Conservation (phyloP, 2,113 vertebrate species). For the Pyxicephalus adspersus region DNA sequence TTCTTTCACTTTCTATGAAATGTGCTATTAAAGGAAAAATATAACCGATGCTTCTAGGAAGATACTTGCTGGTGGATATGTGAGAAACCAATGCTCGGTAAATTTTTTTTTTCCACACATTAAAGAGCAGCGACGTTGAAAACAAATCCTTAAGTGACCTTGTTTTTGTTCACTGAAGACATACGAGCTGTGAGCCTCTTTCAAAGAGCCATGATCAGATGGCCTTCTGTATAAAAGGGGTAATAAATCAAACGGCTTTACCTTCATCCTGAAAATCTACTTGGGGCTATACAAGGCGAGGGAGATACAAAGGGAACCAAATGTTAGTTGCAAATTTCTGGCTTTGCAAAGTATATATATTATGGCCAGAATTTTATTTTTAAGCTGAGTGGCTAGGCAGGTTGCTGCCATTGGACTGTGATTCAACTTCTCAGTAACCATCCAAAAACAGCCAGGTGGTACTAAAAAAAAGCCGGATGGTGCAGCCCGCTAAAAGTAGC, state of each 20-base stretch:
- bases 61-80: slow-evolving; percentile 16
- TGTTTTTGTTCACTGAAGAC: background rate
- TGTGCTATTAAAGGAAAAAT: background rate
- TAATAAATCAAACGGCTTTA: background rate
- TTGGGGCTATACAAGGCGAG: slow-evolving; percentile 30
- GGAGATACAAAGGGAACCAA: background rate
- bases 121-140: background rate
- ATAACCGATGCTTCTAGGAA: slow-evolving; percentile 34
- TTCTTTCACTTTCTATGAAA: slow-evolving; percentile 40
- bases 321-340: too few species aligned
- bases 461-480: too few species aligned
- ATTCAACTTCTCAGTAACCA: too few species aligned
- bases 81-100: slow-evolving; percentile 21
- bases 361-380: too few species aligned
- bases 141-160: slow-evolving; percentile 38
- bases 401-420: too few species aligned
- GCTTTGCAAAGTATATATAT: too few species aligned
- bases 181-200: background rate
- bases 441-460: too few species aligned
- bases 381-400: too few species aligned
- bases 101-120: slow-evolving; percentile 15
- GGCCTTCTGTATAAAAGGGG: slow-evolving; percentile 5
- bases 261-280: slow-evolving; percentile 20
- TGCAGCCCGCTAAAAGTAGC: too few species aligned
- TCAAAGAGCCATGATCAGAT: slow-evolving; percentile 21